Evolutionary conservation across 2,888 invertebrate species (phyloP).

Genomic region (Drosophila ezoana): DNA sequence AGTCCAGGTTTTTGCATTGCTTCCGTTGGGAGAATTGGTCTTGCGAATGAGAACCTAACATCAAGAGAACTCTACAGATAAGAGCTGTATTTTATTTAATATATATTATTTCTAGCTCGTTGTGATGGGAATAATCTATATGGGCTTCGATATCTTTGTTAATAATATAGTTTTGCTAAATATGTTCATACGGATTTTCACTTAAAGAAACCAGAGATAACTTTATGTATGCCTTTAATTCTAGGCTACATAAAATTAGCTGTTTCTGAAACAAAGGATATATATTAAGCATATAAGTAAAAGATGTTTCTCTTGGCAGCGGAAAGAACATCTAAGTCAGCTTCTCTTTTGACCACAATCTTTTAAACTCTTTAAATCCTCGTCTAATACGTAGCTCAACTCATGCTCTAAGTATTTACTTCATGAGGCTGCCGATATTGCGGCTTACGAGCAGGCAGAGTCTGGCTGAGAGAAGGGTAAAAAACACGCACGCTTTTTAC

Average conservation of each 20-base stretch:
- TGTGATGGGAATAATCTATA: no score
- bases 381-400: conserved; percentile 52
- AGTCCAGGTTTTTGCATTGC: conserved; percentile 31
- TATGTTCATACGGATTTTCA: no score
- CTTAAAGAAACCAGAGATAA: no score
- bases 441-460: conserved; percentile 9
- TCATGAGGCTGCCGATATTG: conserved; percentile 17
- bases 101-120: background rate
- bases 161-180: no score
- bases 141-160: no score
- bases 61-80: background rate
- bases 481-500: conserved; percentile 75
- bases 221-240: no score
- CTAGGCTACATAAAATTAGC: no score
- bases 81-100: no score
- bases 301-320: background rate
- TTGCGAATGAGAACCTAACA: conserved; percentile 7
- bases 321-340: background rate
- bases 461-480: conserved; percentile 33
- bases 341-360: conserved; percentile 25
- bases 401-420: conserved; percentile 14
- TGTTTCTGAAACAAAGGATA: no score
- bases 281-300: no score
- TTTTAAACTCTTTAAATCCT: conserved; percentile 47
- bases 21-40: conserved; percentile 32